Percentiles rank a stretch among this genome's conserved stretches.
Conservation (phyloP, 1,140 invertebrate genomes). For the Lepidurus couesii region DNA sequence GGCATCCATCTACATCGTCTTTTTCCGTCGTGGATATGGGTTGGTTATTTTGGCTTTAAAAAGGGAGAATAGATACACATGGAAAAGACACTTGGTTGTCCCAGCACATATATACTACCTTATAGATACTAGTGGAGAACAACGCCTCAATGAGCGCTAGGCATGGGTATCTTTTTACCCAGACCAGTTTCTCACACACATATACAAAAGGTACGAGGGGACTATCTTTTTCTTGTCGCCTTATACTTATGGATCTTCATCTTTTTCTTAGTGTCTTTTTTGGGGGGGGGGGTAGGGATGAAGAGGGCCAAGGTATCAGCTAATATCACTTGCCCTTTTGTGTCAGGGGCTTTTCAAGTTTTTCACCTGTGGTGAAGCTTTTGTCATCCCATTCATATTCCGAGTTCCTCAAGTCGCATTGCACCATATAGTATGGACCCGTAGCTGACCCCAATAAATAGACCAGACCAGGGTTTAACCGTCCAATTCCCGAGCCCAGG, state of each 20-base stretch:
- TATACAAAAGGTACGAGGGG: not conserved
- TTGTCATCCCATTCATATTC: not conserved
- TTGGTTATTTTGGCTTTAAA: not conserved
- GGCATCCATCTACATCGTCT: not conserved
- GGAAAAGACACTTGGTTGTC: too few species aligned
- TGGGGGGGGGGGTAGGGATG: not conserved
- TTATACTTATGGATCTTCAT: not conserved
- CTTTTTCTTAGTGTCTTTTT: too few species aligned
- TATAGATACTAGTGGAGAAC: too few species aligned
- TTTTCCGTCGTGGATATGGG: not conserved
- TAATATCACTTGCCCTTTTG: not conserved
- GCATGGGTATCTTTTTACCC: not conserved
- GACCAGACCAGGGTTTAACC: too few species aligned
- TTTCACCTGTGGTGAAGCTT: conserved; percentile 4
- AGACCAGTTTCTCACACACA: not conserved
- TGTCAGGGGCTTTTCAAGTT: not conserved
- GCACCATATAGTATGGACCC: too few species aligned
- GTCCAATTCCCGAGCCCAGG: too few species aligned
- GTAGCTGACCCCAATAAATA: too few species aligned
- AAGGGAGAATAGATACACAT: too few species aligned
- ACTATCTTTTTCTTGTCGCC: not conserved
- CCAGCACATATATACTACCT: too few species aligned
- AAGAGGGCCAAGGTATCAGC: not conserved
- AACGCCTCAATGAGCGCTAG: not conserved
- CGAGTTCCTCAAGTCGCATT: not conserved